A percentile compares a stretch with the other conserved stretches of the same genome.
These are phyloP conservation scores for Rhingia campestris DNA, from an alignment of 2,888 invertebrate genomes.

Conservation along the genomic window DNA sequence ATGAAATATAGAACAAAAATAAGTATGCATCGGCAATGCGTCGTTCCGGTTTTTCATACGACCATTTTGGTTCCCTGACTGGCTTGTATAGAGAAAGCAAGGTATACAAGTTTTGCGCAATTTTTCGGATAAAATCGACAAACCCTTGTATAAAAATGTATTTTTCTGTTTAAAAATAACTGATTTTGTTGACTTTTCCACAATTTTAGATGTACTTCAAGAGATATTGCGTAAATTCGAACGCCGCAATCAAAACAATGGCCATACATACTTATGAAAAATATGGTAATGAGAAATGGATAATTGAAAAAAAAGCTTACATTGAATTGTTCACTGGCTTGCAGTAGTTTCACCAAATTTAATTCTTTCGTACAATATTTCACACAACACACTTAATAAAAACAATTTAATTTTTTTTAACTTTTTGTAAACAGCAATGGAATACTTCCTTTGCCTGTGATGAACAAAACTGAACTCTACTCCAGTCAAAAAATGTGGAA, in stretches of 20 bases:
- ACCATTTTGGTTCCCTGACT: slow-evolving; percentile 66
- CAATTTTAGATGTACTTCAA: slow-evolving; percentile 45
- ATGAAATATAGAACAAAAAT: slow-evolving; percentile 44
- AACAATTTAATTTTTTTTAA: slow-evolving; percentile 6
- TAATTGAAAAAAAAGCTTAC: slow-evolving; percentile 47
- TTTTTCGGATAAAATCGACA: slow-evolving; percentile 43
- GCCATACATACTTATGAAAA: slow-evolving; percentile 4
- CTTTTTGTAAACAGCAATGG: slow-evolving; percentile 47
- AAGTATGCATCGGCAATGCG: slow-evolving; percentile 57
- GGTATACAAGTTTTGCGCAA: slow-evolving; percentile 66
- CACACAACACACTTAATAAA: slow-evolving; percentile 47
- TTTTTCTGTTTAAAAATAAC: slow-evolving; percentile 16
- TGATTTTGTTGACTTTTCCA: slow-evolving; percentile 6
- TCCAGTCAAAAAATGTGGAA: slow-evolving; percentile 50
- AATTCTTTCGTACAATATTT: slow-evolving; percentile 8
- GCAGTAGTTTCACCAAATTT: slow-evolving; percentile 27
- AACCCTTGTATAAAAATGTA: slow-evolving; percentile 33
- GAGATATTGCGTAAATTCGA: slow-evolving; percentile 31
- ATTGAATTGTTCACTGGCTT: slow-evolving; percentile 29
- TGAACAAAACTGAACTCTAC: slow-evolving; percentile 69
- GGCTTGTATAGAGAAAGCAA: slow-evolving; percentile 69
- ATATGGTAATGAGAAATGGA: neutral
- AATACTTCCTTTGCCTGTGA: slow-evolving; percentile 60
- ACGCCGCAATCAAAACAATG: slow-evolving; percentile 43
- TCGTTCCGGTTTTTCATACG: slow-evolving; percentile 69